phyloP scores from a whole-genome alignment of 1,140 invertebrate genomes.

The Sinonovacula constricta region DNA sequence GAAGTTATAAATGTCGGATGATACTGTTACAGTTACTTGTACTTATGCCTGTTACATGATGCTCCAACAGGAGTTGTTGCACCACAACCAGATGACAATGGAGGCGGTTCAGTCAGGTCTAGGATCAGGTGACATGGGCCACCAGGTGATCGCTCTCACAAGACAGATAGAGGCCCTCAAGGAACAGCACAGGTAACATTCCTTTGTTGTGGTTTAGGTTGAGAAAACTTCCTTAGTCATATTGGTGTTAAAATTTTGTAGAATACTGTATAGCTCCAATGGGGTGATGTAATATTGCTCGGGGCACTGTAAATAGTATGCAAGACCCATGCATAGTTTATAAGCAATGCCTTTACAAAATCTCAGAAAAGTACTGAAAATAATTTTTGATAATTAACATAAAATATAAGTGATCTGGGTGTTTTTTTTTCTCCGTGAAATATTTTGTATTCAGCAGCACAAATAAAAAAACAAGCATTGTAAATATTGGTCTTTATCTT shows the following conservation, averaged over 20 bases:
- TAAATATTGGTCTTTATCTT: background rate
- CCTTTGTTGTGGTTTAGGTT: too few species aligned
- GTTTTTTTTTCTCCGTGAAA: too few species aligned
- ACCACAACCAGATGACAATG: slow-evolving; percentile 47
- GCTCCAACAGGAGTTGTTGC: too few species aligned
- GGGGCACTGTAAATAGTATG: background rate
- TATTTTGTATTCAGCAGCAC: too few species aligned
- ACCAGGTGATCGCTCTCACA: slow-evolving; percentile 36
- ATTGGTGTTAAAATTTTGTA: background rate
- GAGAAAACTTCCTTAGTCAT: background rate
- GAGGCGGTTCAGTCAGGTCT: slow-evolving; percentile 42
- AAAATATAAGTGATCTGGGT: too few species aligned
- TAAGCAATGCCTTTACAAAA: background rate
- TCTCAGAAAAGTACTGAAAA: background rate
- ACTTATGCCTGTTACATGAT: too few species aligned
- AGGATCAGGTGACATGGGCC: slow-evolving; percentile 34
- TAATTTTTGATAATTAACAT: too few species aligned
- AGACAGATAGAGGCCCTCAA: slow-evolving; percentile 35
- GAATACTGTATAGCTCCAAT: background rate
- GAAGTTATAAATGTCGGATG: too few species aligned
- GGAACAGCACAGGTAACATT: slow-evolving; percentile 38
- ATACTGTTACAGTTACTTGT: too few species aligned
- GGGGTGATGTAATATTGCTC: background rate
- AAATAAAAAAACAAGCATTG: too few species aligned
- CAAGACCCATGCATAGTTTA: too few species aligned